phyloP scores from a whole-genome alignment of 2,888 invertebrate species.

The Rhynchonema sp. region DNA sequence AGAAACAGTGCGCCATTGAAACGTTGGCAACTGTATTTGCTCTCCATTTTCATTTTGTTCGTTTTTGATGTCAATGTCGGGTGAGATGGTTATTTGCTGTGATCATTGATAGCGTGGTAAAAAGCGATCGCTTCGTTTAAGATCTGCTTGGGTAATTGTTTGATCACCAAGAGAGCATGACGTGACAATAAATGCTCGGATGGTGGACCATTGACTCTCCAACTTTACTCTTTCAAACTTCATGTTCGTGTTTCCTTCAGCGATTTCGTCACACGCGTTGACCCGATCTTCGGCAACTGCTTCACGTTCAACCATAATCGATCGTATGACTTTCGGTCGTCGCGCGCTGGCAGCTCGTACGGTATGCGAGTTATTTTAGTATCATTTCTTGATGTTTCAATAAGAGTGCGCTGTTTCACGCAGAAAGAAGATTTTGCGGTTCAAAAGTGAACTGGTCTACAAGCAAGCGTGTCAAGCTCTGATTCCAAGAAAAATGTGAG shows the following conservation, averaged over 20 bases:
- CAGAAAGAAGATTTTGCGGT: neutral
- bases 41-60: neutral
- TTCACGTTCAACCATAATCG: conserved; percentile 8
- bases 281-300: conserved; percentile 16
- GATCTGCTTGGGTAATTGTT: no score
- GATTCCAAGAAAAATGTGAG: no score
- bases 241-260: no score
- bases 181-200: no score
- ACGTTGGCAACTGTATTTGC: conserved; percentile 10
- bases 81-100: no score
- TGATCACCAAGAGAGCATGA: no score
- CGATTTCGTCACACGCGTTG: neutral
- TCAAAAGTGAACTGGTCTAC: no score
- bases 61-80: neutral
- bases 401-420: neutral
- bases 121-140: no score
- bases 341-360: conserved; percentile 7
- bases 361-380: conserved; percentile 1
- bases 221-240: no score
- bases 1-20: conserved; percentile 23
- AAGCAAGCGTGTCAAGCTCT: no score
- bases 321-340: neutral
- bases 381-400: no score
- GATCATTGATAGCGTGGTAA: neutral
- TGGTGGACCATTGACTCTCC: no score